Conservation (phyloP, 2,797 vertebrate genomes). For the Thalassophryne amazonica region DNA sequence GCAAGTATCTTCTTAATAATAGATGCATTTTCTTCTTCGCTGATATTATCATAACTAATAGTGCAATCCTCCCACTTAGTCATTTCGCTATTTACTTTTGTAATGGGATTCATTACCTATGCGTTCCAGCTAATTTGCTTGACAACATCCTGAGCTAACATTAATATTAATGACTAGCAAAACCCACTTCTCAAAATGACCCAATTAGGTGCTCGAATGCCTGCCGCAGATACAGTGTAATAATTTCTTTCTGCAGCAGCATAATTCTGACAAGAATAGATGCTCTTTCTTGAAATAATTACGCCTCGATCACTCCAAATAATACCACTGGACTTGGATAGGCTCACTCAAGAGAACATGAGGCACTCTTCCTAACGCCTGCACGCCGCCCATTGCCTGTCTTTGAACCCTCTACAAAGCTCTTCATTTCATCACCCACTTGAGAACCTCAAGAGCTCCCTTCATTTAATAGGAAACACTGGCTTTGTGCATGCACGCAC, state of each 20-base stretch:
- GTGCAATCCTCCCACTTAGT: constrained; percentile 1
- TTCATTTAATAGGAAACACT: constrained; percentile 11
- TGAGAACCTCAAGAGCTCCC: constrained; percentile 27
- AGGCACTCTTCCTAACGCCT: constrained; percentile 15
- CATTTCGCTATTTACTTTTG: constrained; percentile 10
- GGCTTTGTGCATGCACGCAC: not conserved
- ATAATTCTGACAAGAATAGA: constrained; percentile 37
- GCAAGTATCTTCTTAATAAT: constrained; percentile 51
- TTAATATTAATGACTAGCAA: constrained; percentile 31
- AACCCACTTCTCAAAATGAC: constrained; percentile 25
- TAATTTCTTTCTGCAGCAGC: constrained; percentile 24
- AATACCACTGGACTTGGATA: constrained; percentile 30
- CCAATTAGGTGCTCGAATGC: constrained; percentile 18
- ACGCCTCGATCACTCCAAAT: constrained; percentile 21
- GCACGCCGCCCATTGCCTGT: constrained; percentile 7
- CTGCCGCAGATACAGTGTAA: constrained; percentile 14
- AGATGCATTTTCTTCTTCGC: constrained; percentile 35
- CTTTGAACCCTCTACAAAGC: constrained; percentile 35
- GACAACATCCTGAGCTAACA: constrained; percentile 17
- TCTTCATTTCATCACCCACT: constrained; percentile 38
- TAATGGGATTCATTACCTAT: constrained; percentile 32
- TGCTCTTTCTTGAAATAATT: constrained; percentile 33
- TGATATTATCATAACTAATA: constrained; percentile 34
- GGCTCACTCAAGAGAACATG: constrained; percentile 36
- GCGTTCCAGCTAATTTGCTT: constrained; percentile 23